Conservation (phyloP, 2,797 vertebrate genomes). For the Glossophaga mutica region DNA sequence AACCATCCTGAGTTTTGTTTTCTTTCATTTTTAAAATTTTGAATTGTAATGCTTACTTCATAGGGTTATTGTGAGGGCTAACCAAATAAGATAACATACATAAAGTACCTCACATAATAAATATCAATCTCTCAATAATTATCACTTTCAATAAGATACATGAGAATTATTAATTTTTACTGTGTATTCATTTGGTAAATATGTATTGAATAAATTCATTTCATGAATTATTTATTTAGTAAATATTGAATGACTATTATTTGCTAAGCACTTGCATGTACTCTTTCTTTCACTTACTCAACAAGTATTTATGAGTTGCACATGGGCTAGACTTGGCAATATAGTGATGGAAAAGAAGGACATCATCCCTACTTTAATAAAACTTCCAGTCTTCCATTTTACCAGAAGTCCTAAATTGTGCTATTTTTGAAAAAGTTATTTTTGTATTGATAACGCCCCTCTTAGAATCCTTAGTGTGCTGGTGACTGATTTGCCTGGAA, state of each 20-base stretch:
- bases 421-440: constrained; percentile 16
- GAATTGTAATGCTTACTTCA: neutral
- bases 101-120: neutral
- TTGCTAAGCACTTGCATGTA: neutral
- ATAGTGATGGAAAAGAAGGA: neutral
- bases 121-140: neutral
- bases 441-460: neutral
- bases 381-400: neutral
- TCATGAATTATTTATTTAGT: neutral
- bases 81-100: neutral
- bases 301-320: neutral
- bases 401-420: constrained; percentile 1
- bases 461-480: neutral
- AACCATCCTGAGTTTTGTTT: neutral
- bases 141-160: neutral
- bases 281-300: neutral
- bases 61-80: neutral
- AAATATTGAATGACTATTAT: neutral
- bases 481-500: constrained; percentile 29
- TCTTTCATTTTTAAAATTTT: neutral
- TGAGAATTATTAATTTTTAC: neutral
- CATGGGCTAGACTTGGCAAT: neutral
- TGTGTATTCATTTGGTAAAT: constrained; percentile 24
- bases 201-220: neutral
- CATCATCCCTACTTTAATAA: neutral